Conservation (phyloP, 2,797 vertebrate genomes). For the Clarias platycephalus region DNA sequence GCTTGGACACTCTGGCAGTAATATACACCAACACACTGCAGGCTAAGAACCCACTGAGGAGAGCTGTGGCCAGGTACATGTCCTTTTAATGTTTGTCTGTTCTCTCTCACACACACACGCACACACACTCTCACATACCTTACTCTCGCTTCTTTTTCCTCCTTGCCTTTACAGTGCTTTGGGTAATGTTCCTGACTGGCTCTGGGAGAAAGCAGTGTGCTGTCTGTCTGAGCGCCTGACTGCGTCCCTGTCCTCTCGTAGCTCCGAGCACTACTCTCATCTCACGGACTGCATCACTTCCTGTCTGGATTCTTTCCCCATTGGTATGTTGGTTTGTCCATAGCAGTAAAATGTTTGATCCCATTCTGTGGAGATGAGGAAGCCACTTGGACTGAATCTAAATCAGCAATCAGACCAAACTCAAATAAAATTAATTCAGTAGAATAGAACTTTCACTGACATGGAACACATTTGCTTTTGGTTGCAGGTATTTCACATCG, state of each 20-base stretch:
- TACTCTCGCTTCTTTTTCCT: background rate
- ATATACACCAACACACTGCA: slow-evolving; percentile 80
- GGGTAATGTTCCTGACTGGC: slow-evolving; percentile 73
- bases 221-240: slow-evolving; percentile 77
- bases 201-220: slow-evolving; percentile 63
- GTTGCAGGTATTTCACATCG: background rate
- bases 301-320: slow-evolving; percentile 82
- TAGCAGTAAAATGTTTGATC: background rate
- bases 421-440: background rate
- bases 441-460: background rate
- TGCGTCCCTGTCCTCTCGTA: slow-evolving; percentile 71
- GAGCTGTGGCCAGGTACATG: slow-evolving; percentile 85
- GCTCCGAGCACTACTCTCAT: slow-evolving; percentile 71
- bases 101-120: too few species aligned
- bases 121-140: background rate
- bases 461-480: background rate
- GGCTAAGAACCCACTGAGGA: slow-evolving; percentile 86
- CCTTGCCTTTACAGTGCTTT: slow-evolving; percentile 73
- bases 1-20: slow-evolving; percentile 79
- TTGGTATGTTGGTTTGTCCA: slow-evolving; percentile 73
- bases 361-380: background rate
- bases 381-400: background rate
- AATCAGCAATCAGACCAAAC: background rate
- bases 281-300: slow-evolving; percentile 80
- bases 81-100: background rate